Percentiles rank a stretch among this genome's conserved stretches.
These are phyloP conservation scores for Synanthedon tipuliformis DNA, from an alignment of 2,888 invertebrate species.

Conservation along the genomic window DNA sequence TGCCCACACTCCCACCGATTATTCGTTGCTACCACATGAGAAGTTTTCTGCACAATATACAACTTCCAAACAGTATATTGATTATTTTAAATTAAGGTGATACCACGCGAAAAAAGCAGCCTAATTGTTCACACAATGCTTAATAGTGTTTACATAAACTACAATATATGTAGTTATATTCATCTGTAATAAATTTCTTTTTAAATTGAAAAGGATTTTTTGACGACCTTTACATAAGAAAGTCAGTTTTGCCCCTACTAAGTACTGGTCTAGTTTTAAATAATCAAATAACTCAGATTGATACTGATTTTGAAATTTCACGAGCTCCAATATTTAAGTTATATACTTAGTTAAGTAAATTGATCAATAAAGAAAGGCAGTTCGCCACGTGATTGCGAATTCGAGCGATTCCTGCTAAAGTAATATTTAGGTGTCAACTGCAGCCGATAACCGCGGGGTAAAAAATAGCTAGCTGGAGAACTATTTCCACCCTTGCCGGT, in stretches of 20 bases:
- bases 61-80: slow-evolving; percentile 1
- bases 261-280: too few relatives aligned
- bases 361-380: slow-evolving; percentile 24
- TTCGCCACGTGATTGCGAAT: slow-evolving; percentile 44
- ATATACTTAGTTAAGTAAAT: too few relatives aligned
- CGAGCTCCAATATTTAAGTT: too few relatives aligned
- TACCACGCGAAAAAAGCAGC: background rate
- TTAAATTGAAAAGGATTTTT: too few relatives aligned
- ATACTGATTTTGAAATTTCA: too few relatives aligned
- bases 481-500: slow-evolving; percentile 60
- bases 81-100: background rate
- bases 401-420: slow-evolving; percentile 44
- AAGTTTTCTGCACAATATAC: slow-evolving; percentile 15
- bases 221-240: too few relatives aligned
- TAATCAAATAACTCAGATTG: too few relatives aligned
- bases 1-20: slow-evolving; percentile 61
- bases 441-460: slow-evolving; percentile 66
- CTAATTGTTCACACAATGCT: too few relatives aligned
- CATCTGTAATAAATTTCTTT: too few relatives aligned
- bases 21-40: slow-evolving; percentile 40
- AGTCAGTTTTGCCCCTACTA: too few relatives aligned
- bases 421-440: slow-evolving; percentile 69
- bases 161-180: too few relatives aligned
- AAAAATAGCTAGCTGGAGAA: slow-evolving; percentile 55
- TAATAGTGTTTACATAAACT: too few relatives aligned